A percentile compares a stretch with the other conserved stretches of the same genome.
Conservation (phyloP, 2,888 invertebrate genomes). For the Acleris cristana region DNA sequence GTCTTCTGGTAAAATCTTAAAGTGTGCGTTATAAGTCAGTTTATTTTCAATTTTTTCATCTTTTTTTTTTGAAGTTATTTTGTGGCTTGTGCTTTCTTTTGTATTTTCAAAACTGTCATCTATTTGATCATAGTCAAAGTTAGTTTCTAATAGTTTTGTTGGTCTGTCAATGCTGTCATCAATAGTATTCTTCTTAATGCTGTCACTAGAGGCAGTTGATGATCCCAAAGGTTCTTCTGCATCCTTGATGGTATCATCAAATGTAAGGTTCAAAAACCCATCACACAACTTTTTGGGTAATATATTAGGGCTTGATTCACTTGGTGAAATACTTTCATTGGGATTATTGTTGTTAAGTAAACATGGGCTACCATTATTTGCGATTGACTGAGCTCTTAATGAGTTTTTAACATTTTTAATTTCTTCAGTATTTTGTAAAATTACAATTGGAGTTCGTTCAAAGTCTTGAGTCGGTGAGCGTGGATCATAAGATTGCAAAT, state of each 20-base stretch:
- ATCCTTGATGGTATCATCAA: slow-evolving; percentile 69
- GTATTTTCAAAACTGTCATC: slow-evolving; percentile 49
- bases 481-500: slow-evolving; percentile 81
- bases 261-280: slow-evolving; percentile 65
- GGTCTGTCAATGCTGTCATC: slow-evolving; percentile 62
- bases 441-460: slow-evolving; percentile 83
- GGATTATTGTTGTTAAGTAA: slow-evolving; percentile 54
- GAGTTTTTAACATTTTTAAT: slow-evolving; percentile 48
- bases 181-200: slow-evolving; percentile 65
- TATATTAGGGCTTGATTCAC: slow-evolving; percentile 58
- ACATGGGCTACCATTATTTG: slow-evolving; percentile 57
- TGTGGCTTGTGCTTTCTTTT: slow-evolving; percentile 6
- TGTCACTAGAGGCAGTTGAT: slow-evolving; percentile 72
- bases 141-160: slow-evolving; percentile 82
- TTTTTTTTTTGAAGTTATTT: slow-evolving; percentile 44
- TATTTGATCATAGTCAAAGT: slow-evolving; percentile 82
- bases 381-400: slow-evolving; percentile 48
- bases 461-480: slow-evolving; percentile 85
- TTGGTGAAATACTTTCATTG: slow-evolving; percentile 54
- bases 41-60: slow-evolving; percentile 41
- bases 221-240: slow-evolving; percentile 67
- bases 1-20: slow-evolving; percentile 67
- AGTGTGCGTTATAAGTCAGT: slow-evolving; percentile 50
- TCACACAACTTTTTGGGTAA: slow-evolving; percentile 72
- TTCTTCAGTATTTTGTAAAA: slow-evolving; percentile 57